Evolutionary conservation across 2,888 invertebrate species (phyloP).

Genomic region (Marronus borbonicus): DNA sequence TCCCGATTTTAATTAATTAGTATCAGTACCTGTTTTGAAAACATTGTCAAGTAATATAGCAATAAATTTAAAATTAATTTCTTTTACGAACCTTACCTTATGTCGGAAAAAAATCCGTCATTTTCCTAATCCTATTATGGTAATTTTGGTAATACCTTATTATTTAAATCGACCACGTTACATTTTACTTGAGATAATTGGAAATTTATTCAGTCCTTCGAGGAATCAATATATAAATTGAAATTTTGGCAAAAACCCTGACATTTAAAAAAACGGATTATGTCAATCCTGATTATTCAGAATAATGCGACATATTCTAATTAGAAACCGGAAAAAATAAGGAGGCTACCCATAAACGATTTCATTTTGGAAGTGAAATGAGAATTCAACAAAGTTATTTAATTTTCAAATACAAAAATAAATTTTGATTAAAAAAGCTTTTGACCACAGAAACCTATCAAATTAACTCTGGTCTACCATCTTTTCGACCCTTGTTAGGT

Average conservation of each 20-base stretch:
- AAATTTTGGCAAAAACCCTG: neutral
- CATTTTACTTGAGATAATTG: neutral
- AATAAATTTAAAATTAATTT: no score
- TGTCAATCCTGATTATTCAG: neutral
- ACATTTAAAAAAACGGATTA: neutral
- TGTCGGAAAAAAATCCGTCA: constrained; percentile 14
- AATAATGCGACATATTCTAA: neutral
- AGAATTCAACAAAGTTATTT: constrained; percentile 16
- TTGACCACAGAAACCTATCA: neutral
- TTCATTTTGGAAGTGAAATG: constrained; percentile 16
- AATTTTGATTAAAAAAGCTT: neutral
- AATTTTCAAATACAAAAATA: constrained; percentile 11
- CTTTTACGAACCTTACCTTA: neutral
- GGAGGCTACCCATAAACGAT: neutral
- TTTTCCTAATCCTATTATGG: constrained; percentile 20
- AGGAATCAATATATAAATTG: neutral
- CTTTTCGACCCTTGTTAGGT: no score
- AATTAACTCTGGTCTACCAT: no score
- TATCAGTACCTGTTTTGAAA: no score
- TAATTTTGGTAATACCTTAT: constrained; percentile 34
- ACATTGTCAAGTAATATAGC: no score
- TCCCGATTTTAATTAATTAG: no score
- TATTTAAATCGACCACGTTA: constrained; percentile 8
- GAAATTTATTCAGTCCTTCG: neutral
- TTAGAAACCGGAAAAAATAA: neutral